phyloP scores from a whole-genome alignment of 2,888 invertebrate species.

The Torymus auratus region DNA sequence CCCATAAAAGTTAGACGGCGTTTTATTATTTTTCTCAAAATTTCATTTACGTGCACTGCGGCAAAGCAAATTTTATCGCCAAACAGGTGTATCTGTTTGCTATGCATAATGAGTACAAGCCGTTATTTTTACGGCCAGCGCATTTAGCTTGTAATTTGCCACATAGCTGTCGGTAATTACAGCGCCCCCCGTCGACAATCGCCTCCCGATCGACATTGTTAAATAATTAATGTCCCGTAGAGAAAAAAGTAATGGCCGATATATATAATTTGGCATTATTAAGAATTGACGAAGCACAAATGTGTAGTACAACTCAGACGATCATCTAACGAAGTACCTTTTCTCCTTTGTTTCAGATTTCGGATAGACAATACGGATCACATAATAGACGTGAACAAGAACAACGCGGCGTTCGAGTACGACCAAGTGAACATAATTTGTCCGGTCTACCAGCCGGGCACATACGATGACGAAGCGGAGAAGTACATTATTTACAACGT shows the following conservation, averaged over 20 bases:
- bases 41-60: too few relatives aligned
- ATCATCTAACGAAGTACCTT: conserved; percentile 32
- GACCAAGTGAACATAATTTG: conserved; percentile 98
- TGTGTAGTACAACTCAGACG: background rate
- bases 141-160: conserved; percentile 17
- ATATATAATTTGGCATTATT: conserved; percentile 10
- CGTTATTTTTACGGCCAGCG: background rate
- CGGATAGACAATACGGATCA: conserved; percentile 98
- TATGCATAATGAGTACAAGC: background rate
- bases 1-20: too few relatives aligned
- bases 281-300: conserved; percentile 9
- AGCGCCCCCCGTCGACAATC: too few relatives aligned
- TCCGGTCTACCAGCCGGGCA: conserved; percentile 92
- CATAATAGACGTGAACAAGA: conserved; percentile 96
- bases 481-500: conserved; percentile 97
- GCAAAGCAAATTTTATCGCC: too few relatives aligned
- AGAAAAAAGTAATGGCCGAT: background rate
- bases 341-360: conserved; percentile 81
- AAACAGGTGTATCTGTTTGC: background rate
- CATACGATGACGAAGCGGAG: conserved; percentile 92
- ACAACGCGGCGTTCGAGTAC: conserved; percentile 94
- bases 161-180: conserved; percentile 9
- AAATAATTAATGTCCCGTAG: too few relatives aligned
- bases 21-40: too few relatives aligned
- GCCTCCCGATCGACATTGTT: too few relatives aligned